Base-by-base conservation (phyloP, 2,113 vertebrate species). In the Ptilonorhynchus violaceus region DNA sequence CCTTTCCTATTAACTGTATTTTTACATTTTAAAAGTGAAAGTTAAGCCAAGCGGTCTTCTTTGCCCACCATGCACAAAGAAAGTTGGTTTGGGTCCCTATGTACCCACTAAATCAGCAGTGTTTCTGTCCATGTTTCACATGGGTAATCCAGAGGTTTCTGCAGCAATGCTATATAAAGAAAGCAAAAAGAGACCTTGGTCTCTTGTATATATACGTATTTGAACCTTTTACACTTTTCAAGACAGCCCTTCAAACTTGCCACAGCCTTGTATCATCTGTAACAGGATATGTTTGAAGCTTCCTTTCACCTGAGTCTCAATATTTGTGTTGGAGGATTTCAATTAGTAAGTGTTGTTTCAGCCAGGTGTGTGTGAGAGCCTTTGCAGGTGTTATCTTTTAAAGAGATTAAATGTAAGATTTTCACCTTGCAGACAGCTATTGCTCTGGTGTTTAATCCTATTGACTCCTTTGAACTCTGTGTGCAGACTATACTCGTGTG, bases 331-430 rank as follows among this genome's bases (percentile, higher is more conserved):
- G 67, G 72, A 87, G 77, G 84, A 68, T 88, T 92, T 84, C 58
- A 77, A 68, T 58, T 56, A 58, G 53, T 47, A 91, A 72, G 21
- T 79, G 81, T 67, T 69, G 35, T 74, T 92, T 91, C 66, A 85
- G n/a, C 77, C 42, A 46, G n/a, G 28, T 63, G 47, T 91, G 64
- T 92, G 68, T 39, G 83, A 84, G 59, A 30, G 91, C 77, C 91
- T 95, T 89, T 70, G 69, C 63, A 93, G 69, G 77, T 83, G 70
- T 84, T 92, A 68, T 30, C 78, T 90, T 63, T 18, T 94, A 93
- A 91, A 91, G 70, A 85, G 93, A 94, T 96, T 94, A 96, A 91
- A 72, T 30, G 70, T 64, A 89, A 85, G 62, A 21, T 69, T 80
- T 67, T 64, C 80, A 72, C 92, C 74, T 88, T 95, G 85, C 84